A percentile compares a stretch with the other conserved stretches of the same genome.
Conservation (phyloP, 2,888 invertebrate genomes). For the Cybosia mesomella region DNA sequence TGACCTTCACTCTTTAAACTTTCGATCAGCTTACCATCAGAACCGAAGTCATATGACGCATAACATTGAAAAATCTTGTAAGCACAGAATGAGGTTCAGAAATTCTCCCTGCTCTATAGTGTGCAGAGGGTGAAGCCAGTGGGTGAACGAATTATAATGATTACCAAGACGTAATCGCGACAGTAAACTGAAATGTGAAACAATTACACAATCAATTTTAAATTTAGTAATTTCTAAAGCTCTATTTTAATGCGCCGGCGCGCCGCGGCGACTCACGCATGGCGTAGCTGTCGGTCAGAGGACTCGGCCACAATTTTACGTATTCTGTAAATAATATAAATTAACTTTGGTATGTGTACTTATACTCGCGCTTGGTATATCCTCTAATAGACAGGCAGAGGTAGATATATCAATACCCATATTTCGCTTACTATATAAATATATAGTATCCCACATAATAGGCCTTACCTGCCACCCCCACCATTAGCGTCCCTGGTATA, state of each 20-base stretch:
- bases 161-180: background rate
- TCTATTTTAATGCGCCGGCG: background rate
- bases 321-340: background rate
- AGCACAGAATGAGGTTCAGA: background rate
- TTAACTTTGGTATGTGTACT: background rate
- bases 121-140: background rate
- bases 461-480: too few species aligned
- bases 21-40: background rate
- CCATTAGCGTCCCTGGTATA: too few species aligned
- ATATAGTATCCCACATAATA: too few species aligned
- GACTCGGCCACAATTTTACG: slow-evolving; percentile 5
- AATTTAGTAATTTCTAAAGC: background rate
- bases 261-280: background rate
- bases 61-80: background rate
- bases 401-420: too few species aligned
- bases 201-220: background rate
- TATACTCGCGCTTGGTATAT: background rate
- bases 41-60: background rate
- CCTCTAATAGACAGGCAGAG: too few species aligned
- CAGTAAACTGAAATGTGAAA: slow-evolving; percentile 2
- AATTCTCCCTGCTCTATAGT: too few species aligned
- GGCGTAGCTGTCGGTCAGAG: background rate
- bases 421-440: too few species aligned
- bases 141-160: background rate
- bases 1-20: background rate